Evolutionary conservation across 2,797 vertebrate genomes (phyloP), one percentile per base, ranked within the genome.

Genomic region (Okamejei kenojei): DNA sequence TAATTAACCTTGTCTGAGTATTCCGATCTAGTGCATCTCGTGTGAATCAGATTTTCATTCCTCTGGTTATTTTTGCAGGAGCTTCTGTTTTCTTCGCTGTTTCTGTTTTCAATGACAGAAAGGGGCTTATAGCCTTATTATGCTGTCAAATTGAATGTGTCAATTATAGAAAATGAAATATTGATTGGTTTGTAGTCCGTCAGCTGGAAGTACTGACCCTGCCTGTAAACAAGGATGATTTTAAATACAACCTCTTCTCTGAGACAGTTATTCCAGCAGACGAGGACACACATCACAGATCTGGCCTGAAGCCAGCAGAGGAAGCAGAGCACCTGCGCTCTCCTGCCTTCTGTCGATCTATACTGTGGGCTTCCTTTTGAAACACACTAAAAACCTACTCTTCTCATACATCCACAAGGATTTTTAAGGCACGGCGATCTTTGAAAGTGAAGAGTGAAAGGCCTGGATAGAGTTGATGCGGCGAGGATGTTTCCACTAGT

Each of bases 121-220:
- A 76, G 71, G 26, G 90, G 61, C 84, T 65, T 68, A 61, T 84
- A 58, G 81, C 11, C 65, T 90, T 90, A 92, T 76, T 92, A 71
- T 92, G 90, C 68, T 92, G 90, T 92, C 90, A 92, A 92, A 92
- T 92, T 92, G 90, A 92, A 92, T 92, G 71, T 92, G 71, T 76
- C 90, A 92, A 92, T 92, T 92, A 92, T 76, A 92, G 73, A 92
- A 76, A 76, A 92, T 92, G 90, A 92, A 92, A 92, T 92, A 92
- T 92, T 92, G 90, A 92, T 92, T 92, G 71, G 90, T n/a, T 76
- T 73, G 90, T 58, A 76, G 90, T 92, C 90, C 76, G 90, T 74
- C 68, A 92, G 90, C 68, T 92, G 71, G 45, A 92, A 54, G 90
- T 29, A 88, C 90, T 92, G 71, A 92, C 90, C 68, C 90, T 76